Base-by-base conservation (phyloP, 92 coral and sea anemone species). In the Phenganax marumi region DNA sequence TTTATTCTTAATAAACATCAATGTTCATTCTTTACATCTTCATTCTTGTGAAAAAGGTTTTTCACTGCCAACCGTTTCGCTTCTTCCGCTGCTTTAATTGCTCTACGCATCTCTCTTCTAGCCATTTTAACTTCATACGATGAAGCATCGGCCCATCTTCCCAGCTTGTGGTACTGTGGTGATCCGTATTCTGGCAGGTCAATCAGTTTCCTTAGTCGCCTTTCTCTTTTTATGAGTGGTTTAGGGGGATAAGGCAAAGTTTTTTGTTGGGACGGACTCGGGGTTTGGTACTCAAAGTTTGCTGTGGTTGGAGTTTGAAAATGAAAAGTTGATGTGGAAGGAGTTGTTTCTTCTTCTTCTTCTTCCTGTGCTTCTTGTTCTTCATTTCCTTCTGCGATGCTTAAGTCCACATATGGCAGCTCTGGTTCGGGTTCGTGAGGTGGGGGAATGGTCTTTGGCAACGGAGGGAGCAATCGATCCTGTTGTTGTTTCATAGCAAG, bases 241-340 rank as follows among this genome's bases (percentile, higher is more conserved):
- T 75, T 47, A 18, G 80, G 80, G 14, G 80, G 80, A 75, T 75
- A 75, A 26, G 80, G 80, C 14, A 75, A 14, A 12, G 80, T 75
- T 26, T 75, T 75, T 75, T 75, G 80, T 47, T 48, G 10, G 53
- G 80, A 75, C 12, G 80, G 80, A 22, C 81, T 76, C 21, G 81
- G 81, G 17, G 81, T 76, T 56, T 14, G 16, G 21, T 14, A 56
- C 43, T 33, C 43, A 33, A 33, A 33, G 43, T 33, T 33, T 19
- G 63, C 21, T 14, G 63, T 56, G 17, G 16, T 56, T 14, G 63
- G 63, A 14, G 63, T 56, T 56, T 14, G 43, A 33, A 33, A 33
- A 33, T 33, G 43, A 33, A 33, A 33, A 33, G 43, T 33, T 33
- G 43, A 33, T 33, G 43, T 33, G 43, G 43, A 33, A 33, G 43